Conservation (phyloP, 2,888 invertebrate species). For the Amblyteles armatorius region DNA sequence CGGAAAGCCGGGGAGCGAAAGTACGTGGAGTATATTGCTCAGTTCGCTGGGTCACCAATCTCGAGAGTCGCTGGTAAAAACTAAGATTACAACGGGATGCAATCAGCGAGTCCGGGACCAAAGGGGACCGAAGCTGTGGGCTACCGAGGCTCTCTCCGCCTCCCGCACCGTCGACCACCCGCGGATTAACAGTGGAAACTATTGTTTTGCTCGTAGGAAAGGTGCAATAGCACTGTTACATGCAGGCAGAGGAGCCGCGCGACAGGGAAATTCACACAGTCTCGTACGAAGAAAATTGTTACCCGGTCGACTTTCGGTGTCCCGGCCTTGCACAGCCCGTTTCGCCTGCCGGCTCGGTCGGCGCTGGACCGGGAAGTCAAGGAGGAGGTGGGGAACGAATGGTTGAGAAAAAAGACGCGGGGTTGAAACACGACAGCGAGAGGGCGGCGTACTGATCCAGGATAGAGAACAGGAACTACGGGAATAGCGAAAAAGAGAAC, state of each 20-base stretch:
- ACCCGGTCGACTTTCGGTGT: constrained; percentile 46
- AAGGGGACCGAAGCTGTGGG: background rate
- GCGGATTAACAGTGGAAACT: constrained; percentile 75
- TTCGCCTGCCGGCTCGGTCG: constrained; percentile 17
- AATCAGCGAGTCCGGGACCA: constrained; percentile 75
- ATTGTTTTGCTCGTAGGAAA: constrained; percentile 71
- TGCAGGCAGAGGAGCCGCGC: constrained; percentile 3
- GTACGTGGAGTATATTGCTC: constrained; percentile 16
- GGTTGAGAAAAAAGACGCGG: constrained; percentile 13
- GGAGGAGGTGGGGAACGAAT: constrained; percentile 17
- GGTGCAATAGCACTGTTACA: constrained; percentile 25
- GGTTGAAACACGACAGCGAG: constrained; percentile 9
- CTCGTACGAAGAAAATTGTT: constrained; percentile 51
- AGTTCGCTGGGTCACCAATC: constrained; percentile 72
- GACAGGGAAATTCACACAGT: constrained; percentile 20
- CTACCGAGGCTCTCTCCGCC: constrained; percentile 11
- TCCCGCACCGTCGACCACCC: constrained; percentile 54
- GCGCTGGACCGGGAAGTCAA: constrained; percentile 21
- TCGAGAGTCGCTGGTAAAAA: constrained; percentile 77
- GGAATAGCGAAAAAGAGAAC: constrained; percentile 42
- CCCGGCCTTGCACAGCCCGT: constrained; percentile 6
- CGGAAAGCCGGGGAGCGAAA: background rate
- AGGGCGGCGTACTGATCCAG: constrained; percentile 14
- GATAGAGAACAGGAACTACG: constrained; percentile 36
- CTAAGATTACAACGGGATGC: constrained; percentile 82